Base-by-base conservation (phyloP, 2,113 vertebrate species). In the Ivindomyrus marchei region DNA sequence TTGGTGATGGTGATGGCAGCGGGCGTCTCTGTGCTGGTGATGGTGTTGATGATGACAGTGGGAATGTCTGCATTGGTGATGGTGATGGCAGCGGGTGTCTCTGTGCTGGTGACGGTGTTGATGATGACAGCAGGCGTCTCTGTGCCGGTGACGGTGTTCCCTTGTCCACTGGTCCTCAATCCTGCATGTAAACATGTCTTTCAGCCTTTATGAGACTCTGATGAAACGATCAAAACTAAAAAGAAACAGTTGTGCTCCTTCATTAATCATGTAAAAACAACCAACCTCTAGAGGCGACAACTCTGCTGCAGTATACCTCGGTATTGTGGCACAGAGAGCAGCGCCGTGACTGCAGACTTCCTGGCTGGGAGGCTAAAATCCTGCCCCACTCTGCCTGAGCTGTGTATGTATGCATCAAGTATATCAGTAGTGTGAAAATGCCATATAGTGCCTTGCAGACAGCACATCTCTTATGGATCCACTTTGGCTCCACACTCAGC, bases 101-200 rank as follows among this genome's bases (percentile, higher is more conserved):
- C 24, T 62, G 56, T 62, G 56, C 56, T 62, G 56, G 56, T 62
- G 56, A n/a, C 7, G 62, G 56, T 62, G 4, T n/a, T 62, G 56
- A 0, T 1, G 56, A 21, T 62, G 56, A 21, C 21, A n/a, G 7
- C 3, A 4, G 1, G 6, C 0, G 0, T 49, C 0, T 47, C 47
- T 49, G 47, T 49, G 10, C 5, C 24, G 17, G 24, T 58, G 21
- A 58, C 0, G 4, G 21, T 74, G 8, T 74, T 31, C 62, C n/a
- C n/a, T 66, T 31, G 10, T 31, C 62, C n/a, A 39, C 15, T 39
- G 31, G 6, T 6, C 31, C 31, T 31, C 4, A 39, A 17, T 77
- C 70, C 15, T 39, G 5, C 0, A 39, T 77, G 36, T 4, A 77
- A 77, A 39, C 31, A 39, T 3, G 5, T 80, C 74, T 80, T 5